phyloP scores from a whole-genome alignment of 2,797 vertebrate genomes.

The Muscicapa striata region DNA sequence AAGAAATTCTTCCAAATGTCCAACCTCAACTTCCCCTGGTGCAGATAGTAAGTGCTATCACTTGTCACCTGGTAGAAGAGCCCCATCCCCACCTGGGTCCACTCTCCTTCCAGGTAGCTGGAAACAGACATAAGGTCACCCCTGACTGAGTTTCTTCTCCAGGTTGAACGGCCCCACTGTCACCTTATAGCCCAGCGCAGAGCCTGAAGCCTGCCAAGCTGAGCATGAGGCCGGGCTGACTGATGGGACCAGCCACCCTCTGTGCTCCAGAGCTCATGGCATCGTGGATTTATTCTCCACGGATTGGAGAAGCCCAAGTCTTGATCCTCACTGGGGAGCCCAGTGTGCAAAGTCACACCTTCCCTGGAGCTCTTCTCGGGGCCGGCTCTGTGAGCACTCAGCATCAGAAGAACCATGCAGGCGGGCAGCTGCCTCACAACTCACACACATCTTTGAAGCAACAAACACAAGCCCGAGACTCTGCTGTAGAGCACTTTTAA shows the following conservation, averaged over 20 bases:
- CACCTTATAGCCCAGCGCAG: neutral
- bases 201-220: neutral
- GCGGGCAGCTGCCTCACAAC: accelerated
- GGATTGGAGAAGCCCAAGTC: accelerated
- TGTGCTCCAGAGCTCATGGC: accelerated
- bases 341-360: accelerated
- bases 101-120: neutral
- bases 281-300: accelerated
- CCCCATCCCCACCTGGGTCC: neutral
- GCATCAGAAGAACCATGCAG: accelerated
- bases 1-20: neutral
- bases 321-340: neutral
- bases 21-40: neutral
- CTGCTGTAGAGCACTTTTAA: neutral
- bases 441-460: neutral
- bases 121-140: neutral
- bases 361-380: accelerated
- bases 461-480: too few relatives aligned
- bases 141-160: neutral
- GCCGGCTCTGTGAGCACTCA: accelerated
- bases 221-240: neutral
- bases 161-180: neutral
- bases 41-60: neutral
- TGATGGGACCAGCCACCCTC: accelerated
- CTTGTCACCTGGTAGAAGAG: neutral